Evolutionary conservation across 2,888 invertebrate species (phyloP), one percentile per base, ranked within the genome.

Genomic region (Oscheius sp.): DNA sequence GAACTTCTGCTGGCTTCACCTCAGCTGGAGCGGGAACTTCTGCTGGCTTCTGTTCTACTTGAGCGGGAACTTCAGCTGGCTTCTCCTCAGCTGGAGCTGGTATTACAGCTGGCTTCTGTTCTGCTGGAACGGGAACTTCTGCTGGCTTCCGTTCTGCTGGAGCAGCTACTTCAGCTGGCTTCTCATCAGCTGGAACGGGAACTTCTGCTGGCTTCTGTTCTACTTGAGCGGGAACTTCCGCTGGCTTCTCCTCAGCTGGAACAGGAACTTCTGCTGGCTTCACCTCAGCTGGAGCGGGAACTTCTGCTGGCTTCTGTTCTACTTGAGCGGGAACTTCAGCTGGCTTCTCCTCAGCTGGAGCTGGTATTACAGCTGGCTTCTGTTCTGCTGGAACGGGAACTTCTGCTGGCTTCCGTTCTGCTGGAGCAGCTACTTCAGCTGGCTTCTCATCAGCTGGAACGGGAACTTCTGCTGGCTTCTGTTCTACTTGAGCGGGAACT

Each of bases 31-130:
- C 41, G 16, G 58, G 25, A 9, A 25, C 58, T 58, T 58, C 58
- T 12, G n/a, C 29, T 41, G 41, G 35, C n/a, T 61, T 41, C 61
- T 61, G 41, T n/a, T 29, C 35, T n/a, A 41, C 61, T 61, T 9
- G 61, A 61, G 43, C 61, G 12, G 43, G 61, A 7, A 61, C 61
- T n/a, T 61, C 61, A 61, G 41, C 73, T 64, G 69, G 64, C 56
- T 46, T 56, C 23, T 64, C 72, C 21, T 72, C 61, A 61, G 66
- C 74, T 56, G 72, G 63, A 49, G 46, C 63, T n/a, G 68, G 59
- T 6, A 16, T 43, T 35, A 41, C 63, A 18, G 43, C 63, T 29
- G 59, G 59, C 41, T 21, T 21, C 56, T 56, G 7, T 27, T 56
- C 56, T 7, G 25, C 63, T 63, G 63, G 63, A 63, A 21, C 63